Evolutionary conservation across 2,888 invertebrate species (phyloP).

Genomic region (Mechanitis mazaeus): DNA sequence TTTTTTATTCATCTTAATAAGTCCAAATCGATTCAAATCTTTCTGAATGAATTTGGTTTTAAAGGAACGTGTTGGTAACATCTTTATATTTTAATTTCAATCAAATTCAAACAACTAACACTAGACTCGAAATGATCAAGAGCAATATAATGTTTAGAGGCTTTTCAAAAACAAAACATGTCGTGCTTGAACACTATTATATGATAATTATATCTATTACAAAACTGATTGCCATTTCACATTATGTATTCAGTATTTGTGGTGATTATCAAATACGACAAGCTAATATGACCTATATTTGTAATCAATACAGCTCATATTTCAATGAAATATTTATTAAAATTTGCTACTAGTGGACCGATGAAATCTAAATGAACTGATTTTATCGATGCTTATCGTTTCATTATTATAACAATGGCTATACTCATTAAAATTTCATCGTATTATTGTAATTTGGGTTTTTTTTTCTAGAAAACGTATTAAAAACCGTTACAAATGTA

Average conservation of each 20-base stretch:
- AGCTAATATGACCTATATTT: not conserved
- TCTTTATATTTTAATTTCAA: slow-evolving; percentile 19
- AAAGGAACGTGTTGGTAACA: slow-evolving; percentile 42
- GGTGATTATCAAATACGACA: not conserved
- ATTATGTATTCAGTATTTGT: not conserved
- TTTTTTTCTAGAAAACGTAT: slow-evolving; percentile 1
- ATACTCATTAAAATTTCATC: not conserved
- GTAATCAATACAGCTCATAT: not conserved
- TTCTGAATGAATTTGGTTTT: slow-evolving; percentile 46
- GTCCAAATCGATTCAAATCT: slow-evolving; percentile 29
- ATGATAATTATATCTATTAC: slow-evolving; percentile 8
- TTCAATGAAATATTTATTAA: not conserved
- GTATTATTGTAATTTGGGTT: slow-evolving; percentile 32
- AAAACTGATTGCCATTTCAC: slow-evolving; percentile 7
- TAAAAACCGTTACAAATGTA: no score
- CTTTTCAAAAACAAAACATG: slow-evolving; percentile 1
- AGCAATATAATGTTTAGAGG: not conserved
- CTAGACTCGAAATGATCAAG: not conserved
- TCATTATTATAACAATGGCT: slow-evolving; percentile 9
- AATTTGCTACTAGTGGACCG: not conserved
- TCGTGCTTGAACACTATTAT: slow-evolving; percentile 9
- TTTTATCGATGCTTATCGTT: slow-evolving; percentile 19
- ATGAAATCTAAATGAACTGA: slow-evolving; percentile 10
- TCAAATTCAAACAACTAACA: not conserved
- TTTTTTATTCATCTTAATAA: slow-evolving; percentile 23